These are phyloP conservation scores for Patella pellucida DNA, from an alignment of 2,888 invertebrate species.

Conservation along the genomic window DNA sequence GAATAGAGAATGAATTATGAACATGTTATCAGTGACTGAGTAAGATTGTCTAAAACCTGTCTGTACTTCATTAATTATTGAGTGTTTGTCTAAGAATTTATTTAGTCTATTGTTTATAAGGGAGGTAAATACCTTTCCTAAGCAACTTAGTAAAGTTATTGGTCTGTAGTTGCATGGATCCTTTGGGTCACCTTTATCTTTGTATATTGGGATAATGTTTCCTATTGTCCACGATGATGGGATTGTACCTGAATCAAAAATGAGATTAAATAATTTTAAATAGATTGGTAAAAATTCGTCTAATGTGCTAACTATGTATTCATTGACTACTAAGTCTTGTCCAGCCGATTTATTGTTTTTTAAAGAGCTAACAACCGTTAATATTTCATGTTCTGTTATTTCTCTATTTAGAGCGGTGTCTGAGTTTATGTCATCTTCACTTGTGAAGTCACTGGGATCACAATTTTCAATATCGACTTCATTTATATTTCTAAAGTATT, in stretches of 20 bases:
- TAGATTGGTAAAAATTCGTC: background rate
- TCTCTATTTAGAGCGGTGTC: no score
- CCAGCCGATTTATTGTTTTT: no score
- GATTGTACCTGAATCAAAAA: background rate
- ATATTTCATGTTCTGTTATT: no score
- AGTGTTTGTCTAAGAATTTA: background rate
- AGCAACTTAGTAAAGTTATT: background rate
- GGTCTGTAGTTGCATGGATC: background rate
- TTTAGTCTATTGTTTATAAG: background rate
- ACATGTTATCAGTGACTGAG: background rate
- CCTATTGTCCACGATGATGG: background rate
- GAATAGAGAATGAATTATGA: background rate
- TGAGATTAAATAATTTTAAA: background rate
- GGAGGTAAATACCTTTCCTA: background rate
- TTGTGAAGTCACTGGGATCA: no score
- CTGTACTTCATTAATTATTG: background rate
- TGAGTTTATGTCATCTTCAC: no score
- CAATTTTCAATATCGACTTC: no score
- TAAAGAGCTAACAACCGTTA: no score
- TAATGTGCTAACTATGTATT: background rate
- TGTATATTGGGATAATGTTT: background rate
- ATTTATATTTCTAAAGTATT: no score
- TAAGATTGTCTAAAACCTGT: background rate
- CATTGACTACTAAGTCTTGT: no score
- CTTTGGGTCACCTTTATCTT: background rate